Conservation (phyloP, 2,113 vertebrate species). For the Erinaceus europaeus region DNA sequence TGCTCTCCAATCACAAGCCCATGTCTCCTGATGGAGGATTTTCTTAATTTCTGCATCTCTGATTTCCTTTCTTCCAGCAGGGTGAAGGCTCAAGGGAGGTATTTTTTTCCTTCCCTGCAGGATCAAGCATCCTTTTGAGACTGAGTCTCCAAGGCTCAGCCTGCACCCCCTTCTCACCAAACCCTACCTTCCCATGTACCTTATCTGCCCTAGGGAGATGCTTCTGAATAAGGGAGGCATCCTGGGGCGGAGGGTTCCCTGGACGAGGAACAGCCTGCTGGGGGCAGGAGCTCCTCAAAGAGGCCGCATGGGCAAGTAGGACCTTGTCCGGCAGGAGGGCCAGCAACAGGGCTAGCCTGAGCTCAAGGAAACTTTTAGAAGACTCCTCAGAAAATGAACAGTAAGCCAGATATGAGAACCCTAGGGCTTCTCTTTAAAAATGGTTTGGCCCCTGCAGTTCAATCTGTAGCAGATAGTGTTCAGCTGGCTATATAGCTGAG, state of each 20-base stretch:
- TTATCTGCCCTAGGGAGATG: neutral
- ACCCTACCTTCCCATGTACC: accelerated
- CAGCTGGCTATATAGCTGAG: no score
- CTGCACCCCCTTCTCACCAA: no score
- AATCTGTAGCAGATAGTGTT: neutral
- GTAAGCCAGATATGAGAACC: neutral
- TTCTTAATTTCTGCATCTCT: slow-evolving; percentile 21
- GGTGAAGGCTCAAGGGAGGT: neutral
- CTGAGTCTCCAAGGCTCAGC: neutral
- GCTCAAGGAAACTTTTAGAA: neutral
- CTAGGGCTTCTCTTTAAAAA: neutral
- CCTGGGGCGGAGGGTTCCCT: neutral
- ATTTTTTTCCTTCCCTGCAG: neutral
- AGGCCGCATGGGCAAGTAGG: neutral
- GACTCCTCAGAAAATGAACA: neutral
- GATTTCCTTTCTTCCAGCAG: slow-evolving; percentile 8
- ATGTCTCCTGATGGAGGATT: neutral
- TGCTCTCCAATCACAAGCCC: neutral
- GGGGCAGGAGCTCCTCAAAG: neutral
- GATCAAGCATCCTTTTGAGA: neutral
- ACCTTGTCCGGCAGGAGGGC: neutral
- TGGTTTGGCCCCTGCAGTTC: neutral
- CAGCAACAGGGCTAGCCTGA: neutral
- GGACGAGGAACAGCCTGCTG: neutral
- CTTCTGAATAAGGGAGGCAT: neutral